These are phyloP conservation scores for Peucedramus taeniatus DNA, from an alignment of 2,113 vertebrate species.

Conservation along the genomic window DNA sequence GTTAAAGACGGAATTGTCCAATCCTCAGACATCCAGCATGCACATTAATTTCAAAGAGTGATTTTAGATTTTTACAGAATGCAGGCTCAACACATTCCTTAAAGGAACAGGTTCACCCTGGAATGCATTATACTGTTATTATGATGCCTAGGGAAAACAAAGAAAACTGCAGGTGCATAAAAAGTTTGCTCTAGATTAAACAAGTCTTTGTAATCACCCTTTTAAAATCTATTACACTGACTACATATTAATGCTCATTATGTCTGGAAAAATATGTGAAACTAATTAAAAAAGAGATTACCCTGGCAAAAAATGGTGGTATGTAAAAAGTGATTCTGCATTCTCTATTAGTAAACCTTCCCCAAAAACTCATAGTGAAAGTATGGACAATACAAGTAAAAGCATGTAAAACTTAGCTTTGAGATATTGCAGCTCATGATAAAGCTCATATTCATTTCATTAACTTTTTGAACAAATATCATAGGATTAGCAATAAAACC, in stretches of 20 bases:
- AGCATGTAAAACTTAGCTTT: neutral
- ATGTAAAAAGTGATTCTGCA: neutral
- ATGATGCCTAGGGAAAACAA: neutral
- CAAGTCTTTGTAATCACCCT: neutral
- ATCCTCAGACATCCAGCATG: neutral
- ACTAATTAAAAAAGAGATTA: neutral
- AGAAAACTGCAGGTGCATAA: neutral
- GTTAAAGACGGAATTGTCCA: neutral
- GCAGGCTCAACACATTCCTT: neutral
- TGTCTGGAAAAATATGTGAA: neutral
- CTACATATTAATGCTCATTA: neutral
- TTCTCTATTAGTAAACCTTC: neutral
- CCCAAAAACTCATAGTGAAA: neutral
- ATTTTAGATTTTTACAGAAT: neutral
- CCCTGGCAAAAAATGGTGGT: neutral
- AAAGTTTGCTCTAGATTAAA: neutral
- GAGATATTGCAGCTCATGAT: neutral
- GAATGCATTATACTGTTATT: neutral
- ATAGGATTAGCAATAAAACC: neutral
- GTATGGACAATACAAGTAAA: neutral
- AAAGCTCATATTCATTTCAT: neutral
- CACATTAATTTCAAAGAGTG: neutral
- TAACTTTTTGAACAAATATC: neutral
- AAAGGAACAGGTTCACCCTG: constrained; percentile 23
- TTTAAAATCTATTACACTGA: neutral